A percentile compares a stretch with the other conserved stretches of the same genome.
phyloP scores from a whole-genome alignment of 2,113 vertebrate species.

The Talpa occidentalis region DNA sequence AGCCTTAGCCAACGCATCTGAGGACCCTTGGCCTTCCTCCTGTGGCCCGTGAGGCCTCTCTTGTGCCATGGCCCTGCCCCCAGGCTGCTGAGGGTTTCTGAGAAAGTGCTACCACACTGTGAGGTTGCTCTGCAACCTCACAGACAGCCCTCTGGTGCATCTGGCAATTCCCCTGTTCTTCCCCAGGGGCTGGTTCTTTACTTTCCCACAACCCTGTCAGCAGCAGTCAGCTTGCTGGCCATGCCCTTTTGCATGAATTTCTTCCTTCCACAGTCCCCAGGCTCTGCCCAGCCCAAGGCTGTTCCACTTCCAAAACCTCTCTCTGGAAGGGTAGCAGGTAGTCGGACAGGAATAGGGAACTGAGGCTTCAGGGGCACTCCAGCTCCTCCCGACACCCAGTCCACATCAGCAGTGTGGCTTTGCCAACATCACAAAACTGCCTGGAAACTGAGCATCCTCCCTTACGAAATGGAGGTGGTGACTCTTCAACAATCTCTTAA shows the following conservation, averaged over 20 bases:
- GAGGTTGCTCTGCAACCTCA: neutral
- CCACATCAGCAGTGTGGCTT: neutral
- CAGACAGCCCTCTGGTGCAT: fast-evolving
- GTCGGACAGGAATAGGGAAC: neutral
- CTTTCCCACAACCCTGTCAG: neutral
- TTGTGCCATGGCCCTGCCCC: neutral
- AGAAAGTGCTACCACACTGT: neutral
- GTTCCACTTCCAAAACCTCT: neutral
- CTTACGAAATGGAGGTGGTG: neutral
- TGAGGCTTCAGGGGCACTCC: neutral
- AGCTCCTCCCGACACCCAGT: neutral
- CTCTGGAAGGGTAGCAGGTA: neutral
- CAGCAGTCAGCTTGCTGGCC: neutral
- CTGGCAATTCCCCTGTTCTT: neutral
- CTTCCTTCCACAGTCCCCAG: neutral
- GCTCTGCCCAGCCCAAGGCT: neutral
- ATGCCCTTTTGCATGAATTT: neutral
- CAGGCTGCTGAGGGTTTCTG: neutral
- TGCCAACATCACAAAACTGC: neutral
- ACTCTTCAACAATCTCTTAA: neutral
- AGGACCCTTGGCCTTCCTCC: neutral
- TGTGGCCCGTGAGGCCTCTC: neutral
- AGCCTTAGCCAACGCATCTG: neutral
- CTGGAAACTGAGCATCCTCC: neutral
- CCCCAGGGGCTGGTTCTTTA: neutral